These are phyloP conservation scores for Cheilosia vulpina DNA, from an alignment of 2,888 invertebrate genomes.

Conservation along the genomic window DNA sequence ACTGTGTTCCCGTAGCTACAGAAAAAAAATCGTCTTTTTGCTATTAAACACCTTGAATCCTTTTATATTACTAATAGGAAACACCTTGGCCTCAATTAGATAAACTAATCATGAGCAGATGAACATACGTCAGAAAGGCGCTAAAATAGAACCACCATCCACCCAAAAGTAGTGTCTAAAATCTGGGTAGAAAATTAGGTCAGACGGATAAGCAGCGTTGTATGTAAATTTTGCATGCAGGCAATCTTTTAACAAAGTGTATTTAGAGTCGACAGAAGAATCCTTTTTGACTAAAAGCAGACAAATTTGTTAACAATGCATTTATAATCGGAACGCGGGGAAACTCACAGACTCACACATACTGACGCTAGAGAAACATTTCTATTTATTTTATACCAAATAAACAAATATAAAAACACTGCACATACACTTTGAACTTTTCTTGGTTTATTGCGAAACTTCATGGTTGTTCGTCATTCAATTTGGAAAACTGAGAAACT, in stretches of 20 bases:
- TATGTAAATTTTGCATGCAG: conserved; percentile 5
- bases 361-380: conserved; percentile 19
- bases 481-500: conserved; percentile 41
- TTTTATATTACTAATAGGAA: conserved; percentile 4
- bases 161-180: conserved; percentile 17
- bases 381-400: conserved; percentile 51
- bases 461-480: conserved; percentile 62
- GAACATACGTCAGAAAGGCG: conserved; percentile 5
- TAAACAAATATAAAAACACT: conserved; percentile 71
- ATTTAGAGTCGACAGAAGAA: neutral
- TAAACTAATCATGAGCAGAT: neutral
- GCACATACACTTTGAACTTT: conserved; percentile 75
- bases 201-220: conserved; percentile 44
- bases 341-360: conserved; percentile 8
- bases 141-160: conserved; percentile 24
- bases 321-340: conserved; percentile 26
- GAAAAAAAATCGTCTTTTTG: neutral
- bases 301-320: conserved; percentile 10
- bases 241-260: neutral
- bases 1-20: too few relatives aligned
- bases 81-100: conserved; percentile 12
- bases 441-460: conserved; percentile 75
- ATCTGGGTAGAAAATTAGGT: conserved; percentile 58
- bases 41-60: conserved; percentile 10
- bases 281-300: neutral